Conservation (phyloP, 1,140 invertebrate species). For the Temnothorax longispinosus region DNA sequence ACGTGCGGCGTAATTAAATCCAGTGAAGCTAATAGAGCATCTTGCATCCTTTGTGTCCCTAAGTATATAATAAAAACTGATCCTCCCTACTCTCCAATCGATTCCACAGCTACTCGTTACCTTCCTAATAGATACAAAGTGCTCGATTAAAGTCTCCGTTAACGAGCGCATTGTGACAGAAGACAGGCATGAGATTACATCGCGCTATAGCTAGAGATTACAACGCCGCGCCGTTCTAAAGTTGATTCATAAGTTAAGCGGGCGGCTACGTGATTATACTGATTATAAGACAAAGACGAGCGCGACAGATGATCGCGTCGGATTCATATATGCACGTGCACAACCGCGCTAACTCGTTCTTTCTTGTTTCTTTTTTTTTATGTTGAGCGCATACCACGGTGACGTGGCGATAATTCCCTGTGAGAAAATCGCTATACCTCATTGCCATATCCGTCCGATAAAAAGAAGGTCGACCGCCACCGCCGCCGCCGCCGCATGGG, state of each 20-base stretch:
- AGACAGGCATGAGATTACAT: neutral
- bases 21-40: neutral
- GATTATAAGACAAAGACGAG: neutral
- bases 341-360: neutral
- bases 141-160: neutral
- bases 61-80: constrained; percentile 14
- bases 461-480: constrained; percentile 61
- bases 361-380: neutral
- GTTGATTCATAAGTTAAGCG: neutral
- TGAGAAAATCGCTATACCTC: constrained; percentile 65
- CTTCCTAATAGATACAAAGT: neutral
- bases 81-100: neutral
- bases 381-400: neutral
- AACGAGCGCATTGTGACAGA: neutral
- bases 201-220: neutral
- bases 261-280: neutral
- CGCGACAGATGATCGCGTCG: neutral
- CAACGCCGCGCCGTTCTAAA: neutral
- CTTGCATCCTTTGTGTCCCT: neutral
- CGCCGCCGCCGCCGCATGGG: constrained; percentile 37
- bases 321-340: neutral
- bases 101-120: neutral
- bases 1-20: neutral
- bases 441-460: constrained; percentile 62
- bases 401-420: constrained; percentile 1